Conservation (phyloP, 2,888 invertebrate genomes). For the Unio delphinus region DNA sequence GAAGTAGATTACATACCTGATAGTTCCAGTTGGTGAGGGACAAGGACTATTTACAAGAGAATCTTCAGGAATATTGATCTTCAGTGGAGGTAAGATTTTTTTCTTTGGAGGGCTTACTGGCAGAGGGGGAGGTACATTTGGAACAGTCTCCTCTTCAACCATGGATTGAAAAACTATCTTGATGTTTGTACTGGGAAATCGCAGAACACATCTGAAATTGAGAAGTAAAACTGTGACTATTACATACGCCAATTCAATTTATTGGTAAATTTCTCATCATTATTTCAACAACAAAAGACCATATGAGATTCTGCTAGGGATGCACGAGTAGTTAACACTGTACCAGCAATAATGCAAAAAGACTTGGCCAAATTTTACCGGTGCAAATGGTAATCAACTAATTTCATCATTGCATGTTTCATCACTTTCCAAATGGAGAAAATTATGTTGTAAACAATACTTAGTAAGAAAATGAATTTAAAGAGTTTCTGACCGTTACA, state of each 20-base stretch:
- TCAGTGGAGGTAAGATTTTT: conserved; percentile 80
- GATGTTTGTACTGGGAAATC: conserved; percentile 98
- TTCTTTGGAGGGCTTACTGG: conserved; percentile 48
- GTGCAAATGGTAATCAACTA: too few species aligned
- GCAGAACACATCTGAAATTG: conserved; percentile 86
- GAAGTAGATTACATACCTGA: conserved; percentile 56
- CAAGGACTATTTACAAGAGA: conserved; percentile 76
- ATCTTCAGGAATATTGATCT: conserved; percentile 82
- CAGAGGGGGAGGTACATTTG: conserved; percentile 37
- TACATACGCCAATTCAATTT: not conserved
- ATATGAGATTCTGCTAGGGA: too few species aligned
- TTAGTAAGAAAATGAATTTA: too few species aligned
- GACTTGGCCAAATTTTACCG: too few species aligned
- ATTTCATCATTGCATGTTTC: too few species aligned
- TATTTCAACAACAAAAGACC: not conserved
- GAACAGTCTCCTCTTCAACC: conserved; percentile 77
- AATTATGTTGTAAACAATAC: too few species aligned
- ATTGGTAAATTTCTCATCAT: not conserved
- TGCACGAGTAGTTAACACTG: too few species aligned
- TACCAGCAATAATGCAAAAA: too few species aligned
- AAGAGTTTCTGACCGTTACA: too few species aligned
- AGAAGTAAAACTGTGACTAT: conserved; percentile 6
- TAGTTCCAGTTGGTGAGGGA: conserved; percentile 71
- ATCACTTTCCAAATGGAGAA: too few species aligned
- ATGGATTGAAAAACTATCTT: conserved; percentile 93